phyloP scores from a whole-genome alignment of 2,797 vertebrate species.

The Phrynocephalus forsythii region DNA sequence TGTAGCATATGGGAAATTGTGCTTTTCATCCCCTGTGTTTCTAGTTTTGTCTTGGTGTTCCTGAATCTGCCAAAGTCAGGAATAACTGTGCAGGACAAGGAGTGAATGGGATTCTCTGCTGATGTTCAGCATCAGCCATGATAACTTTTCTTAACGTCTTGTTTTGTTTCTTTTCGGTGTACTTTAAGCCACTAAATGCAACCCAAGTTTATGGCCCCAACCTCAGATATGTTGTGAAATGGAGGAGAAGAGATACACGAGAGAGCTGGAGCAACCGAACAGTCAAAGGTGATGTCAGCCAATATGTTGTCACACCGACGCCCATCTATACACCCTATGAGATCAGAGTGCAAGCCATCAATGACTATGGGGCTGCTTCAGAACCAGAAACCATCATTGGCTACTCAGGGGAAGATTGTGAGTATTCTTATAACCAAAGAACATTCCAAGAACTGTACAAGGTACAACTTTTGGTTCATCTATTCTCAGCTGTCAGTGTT shows the following conservation, averaged over 20 bases:
- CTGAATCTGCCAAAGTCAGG: background rate
- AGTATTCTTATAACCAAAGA: conserved; percentile 72
- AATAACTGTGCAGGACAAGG: background rate
- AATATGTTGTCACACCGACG: conserved; percentile 85
- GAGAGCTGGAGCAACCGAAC: conserved; percentile 89
- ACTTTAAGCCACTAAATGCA: conserved; percentile 80
- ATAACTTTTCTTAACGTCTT: background rate
- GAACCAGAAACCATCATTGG: conserved; percentile 88
- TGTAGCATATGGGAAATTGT: background rate
- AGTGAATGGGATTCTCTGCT: background rate
- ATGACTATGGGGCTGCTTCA: conserved; percentile 89
- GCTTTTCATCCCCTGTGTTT: background rate
- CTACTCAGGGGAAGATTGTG: conserved; percentile 95
- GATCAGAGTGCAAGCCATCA: conserved; percentile 92
- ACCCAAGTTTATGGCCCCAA: conserved; percentile 91
- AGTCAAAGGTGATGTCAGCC: conserved; percentile 69
- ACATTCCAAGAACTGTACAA: background rate
- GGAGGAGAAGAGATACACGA: conserved; percentile 83
- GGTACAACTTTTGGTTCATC: background rate
- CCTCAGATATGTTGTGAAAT: conserved; percentile 88
- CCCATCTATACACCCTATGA: conserved; percentile 92
- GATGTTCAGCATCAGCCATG: background rate
- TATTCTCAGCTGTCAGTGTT: background rate
- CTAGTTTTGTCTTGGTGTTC: background rate
- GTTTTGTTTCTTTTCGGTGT: fast-evolving